Percentiles rank a stretch among this genome's conserved stretches.
Evolutionary conservation across 2,113 vertebrate genomes (phyloP).

Genomic region (Prietella phreatophila): DNA sequence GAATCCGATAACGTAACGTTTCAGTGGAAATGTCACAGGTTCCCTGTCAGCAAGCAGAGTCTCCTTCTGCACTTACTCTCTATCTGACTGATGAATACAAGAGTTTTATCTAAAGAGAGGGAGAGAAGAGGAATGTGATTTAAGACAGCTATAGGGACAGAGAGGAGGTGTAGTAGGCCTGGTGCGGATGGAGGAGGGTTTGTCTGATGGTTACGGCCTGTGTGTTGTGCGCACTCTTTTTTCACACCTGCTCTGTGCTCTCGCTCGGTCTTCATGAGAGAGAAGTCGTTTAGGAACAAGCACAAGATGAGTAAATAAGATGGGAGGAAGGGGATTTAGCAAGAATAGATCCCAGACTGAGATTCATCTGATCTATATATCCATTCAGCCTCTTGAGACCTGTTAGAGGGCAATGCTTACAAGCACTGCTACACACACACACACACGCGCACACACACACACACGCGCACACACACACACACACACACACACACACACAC

Average conservation of each 20-base stretch:
- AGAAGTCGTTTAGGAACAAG: conserved; percentile 54
- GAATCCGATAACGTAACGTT: neutral
- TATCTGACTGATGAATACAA: neutral
- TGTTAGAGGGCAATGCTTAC: conserved; percentile 37
- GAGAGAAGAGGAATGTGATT: neutral
- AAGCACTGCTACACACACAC: neutral
- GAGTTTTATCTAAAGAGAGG: neutral
- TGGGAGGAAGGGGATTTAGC: conserved; percentile 1
- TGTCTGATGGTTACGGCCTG: neutral
- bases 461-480: conserved; percentile 4
- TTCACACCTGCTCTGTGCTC: conserved; percentile 39
- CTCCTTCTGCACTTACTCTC: neutral
- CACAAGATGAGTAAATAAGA: conserved; percentile 44
- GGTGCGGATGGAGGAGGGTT: neutral
- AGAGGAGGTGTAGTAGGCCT: neutral
- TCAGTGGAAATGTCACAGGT: neutral
- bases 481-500: too few relatives aligned
- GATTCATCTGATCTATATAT: conserved; percentile 28
- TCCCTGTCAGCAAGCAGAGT: neutral
- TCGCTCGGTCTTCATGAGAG: conserved; percentile 21
- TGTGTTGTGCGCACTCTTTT: neutral
- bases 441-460: conserved; percentile 10
- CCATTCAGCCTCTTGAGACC: conserved; percentile 25
- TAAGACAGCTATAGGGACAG: neutral
- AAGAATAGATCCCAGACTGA: conserved; percentile 12